Conservation (phyloP, 2,888 invertebrate species). For the Melitaea athalia region DNA sequence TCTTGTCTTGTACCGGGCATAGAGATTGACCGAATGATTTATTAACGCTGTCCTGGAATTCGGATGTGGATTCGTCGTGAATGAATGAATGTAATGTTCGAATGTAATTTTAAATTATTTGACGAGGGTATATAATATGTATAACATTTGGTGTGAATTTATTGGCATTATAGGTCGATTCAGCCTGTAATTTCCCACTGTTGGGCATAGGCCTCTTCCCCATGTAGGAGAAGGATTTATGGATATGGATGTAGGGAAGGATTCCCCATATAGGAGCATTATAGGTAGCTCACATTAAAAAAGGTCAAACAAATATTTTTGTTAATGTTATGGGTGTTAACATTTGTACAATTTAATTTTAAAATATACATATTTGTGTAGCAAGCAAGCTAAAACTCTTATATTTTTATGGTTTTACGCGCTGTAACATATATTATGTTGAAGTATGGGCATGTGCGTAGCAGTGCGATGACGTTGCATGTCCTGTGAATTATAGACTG, state of each 20-base stretch:
- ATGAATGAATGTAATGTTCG: background rate
- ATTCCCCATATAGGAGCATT: no score
- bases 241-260: no score
- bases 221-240: no score
- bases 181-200: no score
- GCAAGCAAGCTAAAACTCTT: background rate
- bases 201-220: no score
- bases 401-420: background rate
- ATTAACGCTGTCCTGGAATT: conserved; percentile 28
- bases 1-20: conserved; percentile 46
- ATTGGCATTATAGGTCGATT: background rate
- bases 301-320: no score
- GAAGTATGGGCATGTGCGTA: conserved; percentile 1
- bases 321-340: no score
- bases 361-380: conserved; percentile 1
- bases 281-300: background rate
- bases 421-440: conserved; percentile 1
- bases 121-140: no score
- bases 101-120: background rate
- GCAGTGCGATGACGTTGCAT: background rate
- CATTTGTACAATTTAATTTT: background rate
- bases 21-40: conserved; percentile 38
- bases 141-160: no score
- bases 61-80: background rate
- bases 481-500: background rate